Evolutionary conservation across 2,888 invertebrate species (phyloP), one percentile per base, ranked within the genome.

Genomic region (Leucozona laternaria): DNA sequence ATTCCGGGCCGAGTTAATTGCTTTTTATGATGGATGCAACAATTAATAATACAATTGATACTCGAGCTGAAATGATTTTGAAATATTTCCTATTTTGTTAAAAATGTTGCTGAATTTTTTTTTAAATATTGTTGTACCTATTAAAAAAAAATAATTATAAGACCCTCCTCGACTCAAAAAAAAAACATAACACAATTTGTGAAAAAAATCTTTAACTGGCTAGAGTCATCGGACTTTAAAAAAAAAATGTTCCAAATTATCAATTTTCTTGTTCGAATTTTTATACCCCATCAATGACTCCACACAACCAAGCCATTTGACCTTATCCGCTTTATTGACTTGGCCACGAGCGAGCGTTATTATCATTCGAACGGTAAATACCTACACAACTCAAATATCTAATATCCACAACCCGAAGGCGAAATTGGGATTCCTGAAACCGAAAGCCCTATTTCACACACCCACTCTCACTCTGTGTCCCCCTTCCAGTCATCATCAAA

Each of bases 291-390:
- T 55, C 15, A 5, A 4, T 11, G 7, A 53, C 37, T 62, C 5
- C 0, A 0, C 1, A 8, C 13, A 22, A 31, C 45, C 6, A 10
- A 22, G 31, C 31, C 68, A 73, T 78, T 77, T 85, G 80, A 80
- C 85, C 85, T 78, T 57, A 80, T 73, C 80, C 77, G 5, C 7
- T 73, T 73, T 34, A 64, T 77, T 85, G 73, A 66, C 62, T 60
- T 55, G 40, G 76, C 76, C 76, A 60, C 71, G 17, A 58, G 53
- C 58, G 55, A 79, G 79, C 70, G 57, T 64, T 66, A 79, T 84
- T 79, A 84, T 79, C 64, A 80, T 85, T 85, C 77, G 68, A 85
- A 85, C 85, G 80, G 85, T 80, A 78, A 85, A 85, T 85, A n/a
- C n/a, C n/a, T n/a, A 85, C 57, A 73, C 73, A 73, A 53, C 77